A percentile compares a stretch with the other conserved stretches of the same genome.
Evolutionary conservation across 1,140 invertebrate species (phyloP).

Genomic region (Diorhabda carinulata): DNA sequence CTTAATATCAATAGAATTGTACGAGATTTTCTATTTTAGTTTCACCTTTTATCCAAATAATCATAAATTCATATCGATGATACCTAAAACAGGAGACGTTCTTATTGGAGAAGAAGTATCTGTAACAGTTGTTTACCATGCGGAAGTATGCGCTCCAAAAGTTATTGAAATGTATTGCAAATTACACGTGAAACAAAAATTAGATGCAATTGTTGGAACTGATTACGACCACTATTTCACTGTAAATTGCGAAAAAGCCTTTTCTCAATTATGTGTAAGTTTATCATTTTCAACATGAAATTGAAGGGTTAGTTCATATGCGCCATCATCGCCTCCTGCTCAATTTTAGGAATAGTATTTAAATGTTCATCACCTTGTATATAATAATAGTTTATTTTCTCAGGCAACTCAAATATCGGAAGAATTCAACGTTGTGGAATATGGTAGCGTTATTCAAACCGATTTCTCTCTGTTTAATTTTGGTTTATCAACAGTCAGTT

Average conservation of each 20-base stretch:
- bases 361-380: too few species aligned
- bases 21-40: background rate
- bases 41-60: background rate
- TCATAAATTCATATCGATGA: background rate
- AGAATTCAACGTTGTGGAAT: constrained; percentile 24
- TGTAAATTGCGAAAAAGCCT: constrained; percentile 20
- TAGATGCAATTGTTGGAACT: constrained; percentile 21
- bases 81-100: background rate
- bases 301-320: too few species aligned
- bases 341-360: too few species aligned
- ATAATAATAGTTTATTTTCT: background rate
- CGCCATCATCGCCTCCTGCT: too few species aligned
- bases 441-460: constrained; percentile 5
- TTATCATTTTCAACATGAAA: background rate
- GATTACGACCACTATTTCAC: constrained; percentile 26
- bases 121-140: constrained; percentile 22
- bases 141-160: constrained; percentile 13
- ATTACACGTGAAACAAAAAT: constrained; percentile 22
- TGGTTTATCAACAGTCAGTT: background rate
- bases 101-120: constrained; percentile 24
- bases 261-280: constrained; percentile 37
- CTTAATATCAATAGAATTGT: background rate
- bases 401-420: constrained; percentile 26
- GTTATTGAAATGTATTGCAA: constrained; percentile 21
- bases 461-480: constrained; percentile 22